Evolutionary conservation across 2,888 invertebrate species (phyloP), one percentile per base, ranked within the genome.

Genomic region (Diloba caeruleocephala): DNA sequence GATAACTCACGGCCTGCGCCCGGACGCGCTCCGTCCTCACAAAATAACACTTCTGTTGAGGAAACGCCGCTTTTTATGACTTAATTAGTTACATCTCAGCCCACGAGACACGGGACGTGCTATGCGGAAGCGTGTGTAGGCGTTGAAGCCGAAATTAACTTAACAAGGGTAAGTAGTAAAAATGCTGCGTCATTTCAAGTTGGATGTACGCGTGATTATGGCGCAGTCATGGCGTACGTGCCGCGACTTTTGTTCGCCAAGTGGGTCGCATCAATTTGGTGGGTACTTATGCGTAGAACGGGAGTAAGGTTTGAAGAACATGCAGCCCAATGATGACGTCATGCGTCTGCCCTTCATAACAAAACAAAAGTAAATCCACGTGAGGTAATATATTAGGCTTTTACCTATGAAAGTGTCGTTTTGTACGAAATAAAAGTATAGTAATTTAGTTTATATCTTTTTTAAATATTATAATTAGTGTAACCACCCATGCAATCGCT

Each of bases 61-160:
- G 84, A 83, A 85, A 81, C 67, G 75, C 76, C 78, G 76, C 73
- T 88, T 89, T 90, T 90, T 89, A 89, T 82, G 81, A 79, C 85
- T 89, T 89, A 89, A 90, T 90, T 90, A 88, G 89, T 78, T 81
- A 82, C 86, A 87, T 88, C 88, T 84, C 80, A 62, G 66, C 70
- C 73, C 76, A 66, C 58, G 70, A 72, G 71, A 74, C 68, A 62
- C 64, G 53, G 38, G 57, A 44, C 66, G 68, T 52, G 69, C 72
- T 62, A 76, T 71, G 78, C 79, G 79, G 77, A 79, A 80, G 70
- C 66, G 73, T 76, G 71, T 70, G 78, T 65, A 73, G 74, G 42
- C 87, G 77, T 78, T 62, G 50, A 65, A 71, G 70, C 72, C 62
- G 63, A 79, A 84, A 85, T 85, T 81, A 82, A 79, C 80, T 80